Evolutionary conservation across 2,888 invertebrate genomes (phyloP), one percentile per base, ranked within the genome.

Genomic region (Phengaris arion): DNA sequence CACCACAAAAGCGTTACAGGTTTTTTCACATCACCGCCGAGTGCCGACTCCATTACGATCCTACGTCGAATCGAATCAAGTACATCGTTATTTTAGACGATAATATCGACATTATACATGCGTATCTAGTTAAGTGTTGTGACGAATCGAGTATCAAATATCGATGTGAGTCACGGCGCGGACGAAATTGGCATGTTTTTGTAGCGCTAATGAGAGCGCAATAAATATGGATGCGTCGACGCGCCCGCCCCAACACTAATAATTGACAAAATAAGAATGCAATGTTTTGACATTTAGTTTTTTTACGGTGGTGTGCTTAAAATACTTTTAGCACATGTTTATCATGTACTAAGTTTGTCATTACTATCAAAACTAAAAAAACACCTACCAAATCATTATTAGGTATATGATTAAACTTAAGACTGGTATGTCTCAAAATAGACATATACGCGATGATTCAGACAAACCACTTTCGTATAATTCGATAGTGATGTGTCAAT

Each of bases 221-320:
- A 86, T 89, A 87, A 87, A 86, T 87, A 83, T 81, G 85, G 85
- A 90, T 87, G 86, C 85, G 87, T 82, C 81, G 83, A 84, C 81
- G 82, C 79, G 74, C 83, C 83, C 86, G 87, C 85, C 84, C 87
- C 87, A 85, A 86, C 82, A 80, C 79, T 81, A 80, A 82, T 81
- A 80, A 82, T 83, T 82, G 82, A 82, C 70, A 74, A 74, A 74
- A 76, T 74, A 74, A 57, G 70, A 51, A 75, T 35, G 70, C 69
- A 55, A 75, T 55, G 51, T 51, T 70, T 72, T 72, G 52, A 22
- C 52, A 54, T 54, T 72, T 13, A 6, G 6, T 54, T 52, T 72
- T 72, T 72, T 15, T 3, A 59, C 22, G 57, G 59, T 8, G 59
- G 8, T 22, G 59, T 8, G 15, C 22, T 9, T 5, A 22, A 15